Evolutionary conservation across 2,113 vertebrate genomes (phyloP), one percentile per base, ranked within the genome.

Genomic region (Triplophysa siluroides): DNA sequence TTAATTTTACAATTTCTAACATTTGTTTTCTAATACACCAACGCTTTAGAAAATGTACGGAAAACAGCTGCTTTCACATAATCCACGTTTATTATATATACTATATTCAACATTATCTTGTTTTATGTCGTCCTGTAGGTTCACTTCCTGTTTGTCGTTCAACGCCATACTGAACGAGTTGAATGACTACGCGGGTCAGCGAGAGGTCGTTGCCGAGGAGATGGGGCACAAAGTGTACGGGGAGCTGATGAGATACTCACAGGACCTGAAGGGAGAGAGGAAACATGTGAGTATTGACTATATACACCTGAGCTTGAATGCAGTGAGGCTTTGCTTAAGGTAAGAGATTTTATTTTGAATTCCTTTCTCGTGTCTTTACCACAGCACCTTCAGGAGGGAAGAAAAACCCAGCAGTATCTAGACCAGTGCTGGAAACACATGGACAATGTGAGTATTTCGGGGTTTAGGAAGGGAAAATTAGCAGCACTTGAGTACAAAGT

Each of bases 401-500:
- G 98, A 83, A 98, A 98, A 91, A 95, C 98, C 74, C 97, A 98
- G 83, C 98, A 99, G 74, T 95, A 94, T 92, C 92, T 98, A 91
- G 98, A 99, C 81, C 96, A 97, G 83, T 98, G 96, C 91, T 97
- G 96, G 95, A 98, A 99, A 88, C 96, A 97, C 92, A 99, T 99
- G 98, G 97, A 99, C 91, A 98, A 95, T 84, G 98, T 98, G 89
- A 97, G 97, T 95, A 87, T 45, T 29, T 21, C 13, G 9, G 5
- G 33, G 33, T 38, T 38, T 38, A 6, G 33, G 33, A 38, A 1
- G 5, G 33, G 33, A 38, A 38, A 38, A 38, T 38, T 7, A 21
- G 41, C n/a, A 52, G 4, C 5, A 52, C 45, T 14, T 13, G 45
- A 13, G n/a, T 18, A 11, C 7, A 21, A 11, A 12, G 58, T 61